phyloP scores from a whole-genome alignment of 1,140 invertebrate genomes.

The Metaphire vulgaris region DNA sequence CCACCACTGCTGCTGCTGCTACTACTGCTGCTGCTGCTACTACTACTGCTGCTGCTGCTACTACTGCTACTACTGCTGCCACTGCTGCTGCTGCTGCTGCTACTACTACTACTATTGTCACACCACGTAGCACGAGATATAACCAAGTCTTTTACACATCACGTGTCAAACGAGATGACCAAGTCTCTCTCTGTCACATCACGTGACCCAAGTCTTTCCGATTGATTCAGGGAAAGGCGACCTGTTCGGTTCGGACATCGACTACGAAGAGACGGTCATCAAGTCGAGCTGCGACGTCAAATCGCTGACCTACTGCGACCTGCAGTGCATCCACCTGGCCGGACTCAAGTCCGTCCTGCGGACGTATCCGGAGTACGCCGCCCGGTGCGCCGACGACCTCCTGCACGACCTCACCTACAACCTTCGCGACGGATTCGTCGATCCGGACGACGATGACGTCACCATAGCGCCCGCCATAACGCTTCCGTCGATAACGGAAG shows the following conservation, averaged over 20 bases:
- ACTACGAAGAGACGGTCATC: conserved; percentile 66
- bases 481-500: conserved; percentile 12
- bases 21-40: no score
- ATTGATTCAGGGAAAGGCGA: conserved; percentile 76
- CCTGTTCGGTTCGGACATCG: conserved; percentile 86
- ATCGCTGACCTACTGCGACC: conserved; percentile 87
- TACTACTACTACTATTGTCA: no score
- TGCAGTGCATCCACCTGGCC: conserved; percentile 85
- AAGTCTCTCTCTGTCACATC: no score
- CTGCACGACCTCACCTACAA: conserved; percentile 93
- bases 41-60: no score
- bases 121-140: no score
- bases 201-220: neutral
- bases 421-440: conserved; percentile 68
- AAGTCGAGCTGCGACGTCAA: conserved; percentile 90
- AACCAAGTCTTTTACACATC: no score
- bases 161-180: no score
- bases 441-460: conserved; percentile 33
- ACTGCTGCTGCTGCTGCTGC: no score
- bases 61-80: no score
- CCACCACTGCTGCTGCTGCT: no score
- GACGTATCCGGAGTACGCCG: conserved; percentile 85
- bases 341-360: conserved; percentile 82
- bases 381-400: conserved; percentile 83
- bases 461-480: neutral